Percentiles rank a stretch among this genome's conserved stretches.
Conservation (phyloP, 2,113 vertebrate species). For the Calypte anna region DNA sequence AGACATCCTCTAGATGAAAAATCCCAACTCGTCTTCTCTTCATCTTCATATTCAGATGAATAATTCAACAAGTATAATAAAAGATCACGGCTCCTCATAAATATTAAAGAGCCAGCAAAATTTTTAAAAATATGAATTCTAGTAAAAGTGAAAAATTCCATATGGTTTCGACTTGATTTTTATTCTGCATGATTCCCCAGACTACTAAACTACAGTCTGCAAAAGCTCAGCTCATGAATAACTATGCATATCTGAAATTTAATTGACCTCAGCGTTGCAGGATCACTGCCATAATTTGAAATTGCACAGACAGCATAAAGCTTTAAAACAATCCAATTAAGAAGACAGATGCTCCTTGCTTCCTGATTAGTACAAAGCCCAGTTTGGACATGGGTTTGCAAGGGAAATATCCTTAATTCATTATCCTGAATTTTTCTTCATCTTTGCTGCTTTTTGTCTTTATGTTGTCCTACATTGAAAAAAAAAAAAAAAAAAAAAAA, state of each 20-base stretch:
- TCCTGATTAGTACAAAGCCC: neutral
- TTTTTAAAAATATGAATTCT: neutral
- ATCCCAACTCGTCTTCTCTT: neutral
- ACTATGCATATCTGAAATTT: neutral
- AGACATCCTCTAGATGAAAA: neutral
- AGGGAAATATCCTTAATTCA: neutral
- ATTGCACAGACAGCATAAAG: constrained; percentile 9
- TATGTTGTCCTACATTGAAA: neutral
- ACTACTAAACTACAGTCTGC: neutral
- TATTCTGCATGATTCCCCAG: neutral
- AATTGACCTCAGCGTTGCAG: neutral
- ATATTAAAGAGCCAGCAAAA: neutral
- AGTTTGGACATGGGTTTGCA: neutral
- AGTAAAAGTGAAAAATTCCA: neutral
- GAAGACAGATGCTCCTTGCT: neutral
- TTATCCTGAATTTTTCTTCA: neutral
- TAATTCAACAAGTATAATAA: neutral
- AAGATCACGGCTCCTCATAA: neutral
- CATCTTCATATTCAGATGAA: neutral
- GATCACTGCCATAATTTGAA: neutral
- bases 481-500: neutral
- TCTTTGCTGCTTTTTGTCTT: neutral
- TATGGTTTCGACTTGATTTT: neutral
- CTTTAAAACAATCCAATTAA: constrained; percentile 30
- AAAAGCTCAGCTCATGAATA: neutral